A percentile compares a stretch with the other conserved stretches of the same genome.
These are phyloP conservation scores for Novumbra hubbsi DNA, from an alignment of 2,797 vertebrate species.

Conservation along the genomic window DNA sequence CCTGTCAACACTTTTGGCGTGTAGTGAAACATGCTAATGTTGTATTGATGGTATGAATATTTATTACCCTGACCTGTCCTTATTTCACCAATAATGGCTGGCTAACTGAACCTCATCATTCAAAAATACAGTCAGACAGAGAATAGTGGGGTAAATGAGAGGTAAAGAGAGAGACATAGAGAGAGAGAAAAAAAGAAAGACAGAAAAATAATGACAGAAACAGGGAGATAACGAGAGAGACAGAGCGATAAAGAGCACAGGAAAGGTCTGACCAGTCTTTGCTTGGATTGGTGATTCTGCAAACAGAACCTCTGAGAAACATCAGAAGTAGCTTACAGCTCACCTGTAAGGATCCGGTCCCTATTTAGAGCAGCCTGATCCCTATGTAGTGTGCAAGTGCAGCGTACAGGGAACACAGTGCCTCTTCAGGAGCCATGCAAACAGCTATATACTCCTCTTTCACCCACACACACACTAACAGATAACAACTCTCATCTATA, in stretches of 20 bases:
- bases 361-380: too few species aligned
- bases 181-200: slow-evolving; percentile 29
- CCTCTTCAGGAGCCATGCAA: slow-evolving; percentile 39
- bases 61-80: slow-evolving; percentile 63
- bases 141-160: slow-evolving; percentile 47
- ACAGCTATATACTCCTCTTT: slow-evolving; percentile 41
- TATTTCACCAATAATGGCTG: slow-evolving; percentile 56
- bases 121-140: slow-evolving; percentile 56
- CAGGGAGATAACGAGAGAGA: slow-evolving; percentile 11
- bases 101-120: slow-evolving; percentile 59
- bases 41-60: slow-evolving; percentile 59
- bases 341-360: not conserved
- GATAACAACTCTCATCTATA: slow-evolving; percentile 47
- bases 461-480: slow-evolving; percentile 40
- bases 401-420: not conserved
- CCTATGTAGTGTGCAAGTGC: not conserved
- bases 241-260: slow-evolving; percentile 42
- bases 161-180: slow-evolving; percentile 35
- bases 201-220: slow-evolving; percentile 41
- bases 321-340: slow-evolving; percentile 17
- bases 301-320: slow-evolving; percentile 36
- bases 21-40: slow-evolving; percentile 56
- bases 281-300: slow-evolving; percentile 73
- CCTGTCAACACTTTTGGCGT: slow-evolving; percentile 67
- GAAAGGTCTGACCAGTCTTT: slow-evolving; percentile 57